Base-by-base conservation (phyloP, 2,113 vertebrate genomes). In the Columba livia region DNA sequence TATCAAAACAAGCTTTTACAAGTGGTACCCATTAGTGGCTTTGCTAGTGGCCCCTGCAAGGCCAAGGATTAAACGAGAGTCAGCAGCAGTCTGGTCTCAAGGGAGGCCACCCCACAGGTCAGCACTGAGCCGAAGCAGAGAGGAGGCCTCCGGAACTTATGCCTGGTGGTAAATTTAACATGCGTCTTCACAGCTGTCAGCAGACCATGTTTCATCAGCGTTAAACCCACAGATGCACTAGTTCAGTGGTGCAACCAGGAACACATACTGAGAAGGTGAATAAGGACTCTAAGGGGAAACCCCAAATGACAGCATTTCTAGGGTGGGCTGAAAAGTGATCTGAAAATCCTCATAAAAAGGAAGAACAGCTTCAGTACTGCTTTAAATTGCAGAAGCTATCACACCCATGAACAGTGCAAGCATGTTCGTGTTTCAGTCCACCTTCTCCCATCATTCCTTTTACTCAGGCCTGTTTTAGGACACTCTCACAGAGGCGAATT, bases 1-100 rank as follows among this genome's bases (percentile, higher is more conserved):
- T 28, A 40, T 38, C 79, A 48, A 15, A 79, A 67, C 57, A 66
- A 88, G 58, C 50, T 47, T 70, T 85, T 54, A 65, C 88, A 97
- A 75, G 71, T 50, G 58, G 58, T 64, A 53, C n/a, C 48, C 64
- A 77, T 69, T 15, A 89, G 78, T 2, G 6, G 40, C 12, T 79
- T 82, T 57, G 36, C 74, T 72, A 21, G 11, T 25, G 47, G 90
- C 66, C 54, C 24, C 34, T 4, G 56, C n/a, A 69, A 73, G 58
- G 25, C n/a, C 82, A 80, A 75, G 60, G 56, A 62, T 95, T 61
- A 73, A 73, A 47, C 18, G 44, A 38, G 66, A 91, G 25, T 1
- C 25, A 10, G 56, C 64, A 78, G 60, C 74, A 62, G 56, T 10
- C 38, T 32, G 42, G 29, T 79, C 38, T 80, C 88, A 34, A 0